Base-by-base conservation (phyloP, 2,797 vertebrate genomes). In the Cuniculus paca region DNA sequence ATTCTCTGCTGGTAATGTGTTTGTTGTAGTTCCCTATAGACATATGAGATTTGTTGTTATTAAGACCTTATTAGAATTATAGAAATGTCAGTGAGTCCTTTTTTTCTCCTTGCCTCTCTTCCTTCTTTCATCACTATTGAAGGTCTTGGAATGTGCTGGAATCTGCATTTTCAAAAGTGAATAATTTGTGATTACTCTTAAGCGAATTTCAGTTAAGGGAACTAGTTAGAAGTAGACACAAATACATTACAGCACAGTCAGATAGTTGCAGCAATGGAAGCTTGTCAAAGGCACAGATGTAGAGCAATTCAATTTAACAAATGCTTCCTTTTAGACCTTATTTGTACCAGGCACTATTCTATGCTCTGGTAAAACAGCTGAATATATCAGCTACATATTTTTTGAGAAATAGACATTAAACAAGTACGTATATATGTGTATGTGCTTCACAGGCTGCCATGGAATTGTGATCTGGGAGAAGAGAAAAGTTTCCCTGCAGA, bases 151-250 rank as follows among this genome's bases (percentile, higher is more conserved):
- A 95, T 84, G 45, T 78, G 36, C 8, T 90, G 48, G 42, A 39
- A 28, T 96, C 58, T 45, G 19, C 83, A 28, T 74, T 85, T 95
- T 85, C 10, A 94, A 77, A 88, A 85, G n/a, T 78, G 20, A 95
- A 82, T 84, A 70, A 63, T 56, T 92, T 84, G 87, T 84, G 12
- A 85, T 94, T 52, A 68, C 1, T 88, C 74, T 36, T 82, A 92
- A 84, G 54, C 31, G 11, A 94, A 24, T 96, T n/a, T 4, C 22
- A 83, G 22, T 82, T 31, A 83, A 90, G 6, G 65, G 39, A 91
- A 85, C 48, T 36, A 88, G 58, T 86, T 45, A 72, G 39, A 56
- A 17, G 48, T 19, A 54, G 52, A 42, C 58, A 79, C 20, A 91
- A 63, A 95, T 75, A 80, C 61, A 48, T 85, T 88, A 61, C 1